Conservation (phyloP, 2,113 vertebrate species). For the Amphiprion percula region DNA sequence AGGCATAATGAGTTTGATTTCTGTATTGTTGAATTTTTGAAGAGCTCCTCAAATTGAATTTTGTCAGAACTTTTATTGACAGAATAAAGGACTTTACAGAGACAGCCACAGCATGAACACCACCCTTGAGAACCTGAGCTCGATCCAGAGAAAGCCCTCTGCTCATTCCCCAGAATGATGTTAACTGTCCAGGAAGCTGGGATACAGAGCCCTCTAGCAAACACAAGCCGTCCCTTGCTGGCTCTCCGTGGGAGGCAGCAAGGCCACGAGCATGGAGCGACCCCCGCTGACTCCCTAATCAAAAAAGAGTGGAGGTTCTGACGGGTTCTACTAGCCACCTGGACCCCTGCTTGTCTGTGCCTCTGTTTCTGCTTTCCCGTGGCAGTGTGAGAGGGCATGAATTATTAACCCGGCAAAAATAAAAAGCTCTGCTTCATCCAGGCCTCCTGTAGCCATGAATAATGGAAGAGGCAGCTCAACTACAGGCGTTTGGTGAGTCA, state of each 20-base stretch:
- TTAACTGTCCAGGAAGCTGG: slow-evolving; percentile 50
- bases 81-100: neutral
- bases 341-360: slow-evolving; percentile 73
- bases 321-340: slow-evolving; percentile 74
- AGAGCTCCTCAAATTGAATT: slow-evolving; percentile 1
- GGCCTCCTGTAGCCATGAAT: slow-evolving; percentile 84
- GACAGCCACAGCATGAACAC: neutral
- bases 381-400: slow-evolving; percentile 78
- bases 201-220: slow-evolving; percentile 47
- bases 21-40: neutral
- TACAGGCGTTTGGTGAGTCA: slow-evolving; percentile 85
- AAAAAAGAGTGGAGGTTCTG: slow-evolving; percentile 76
- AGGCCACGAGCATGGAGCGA: slow-evolving; percentile 56
- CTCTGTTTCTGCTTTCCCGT: slow-evolving; percentile 75
- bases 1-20: neutral
- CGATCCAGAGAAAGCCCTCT: slow-evolving; percentile 19
- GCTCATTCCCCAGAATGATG: slow-evolving; percentile 50
- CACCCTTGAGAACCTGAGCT: slow-evolving; percentile 26
- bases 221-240: slow-evolving; percentile 37
- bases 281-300: slow-evolving; percentile 74
- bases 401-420: slow-evolving; percentile 88
- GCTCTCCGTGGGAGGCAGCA: slow-evolving; percentile 60
- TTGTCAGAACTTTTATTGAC: slow-evolving; percentile 3
- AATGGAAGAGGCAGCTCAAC: slow-evolving; percentile 83
- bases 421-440: slow-evolving; percentile 83